Base-by-base conservation (phyloP, 2,888 invertebrate genomes). In the Euphydryas editha region DNA sequence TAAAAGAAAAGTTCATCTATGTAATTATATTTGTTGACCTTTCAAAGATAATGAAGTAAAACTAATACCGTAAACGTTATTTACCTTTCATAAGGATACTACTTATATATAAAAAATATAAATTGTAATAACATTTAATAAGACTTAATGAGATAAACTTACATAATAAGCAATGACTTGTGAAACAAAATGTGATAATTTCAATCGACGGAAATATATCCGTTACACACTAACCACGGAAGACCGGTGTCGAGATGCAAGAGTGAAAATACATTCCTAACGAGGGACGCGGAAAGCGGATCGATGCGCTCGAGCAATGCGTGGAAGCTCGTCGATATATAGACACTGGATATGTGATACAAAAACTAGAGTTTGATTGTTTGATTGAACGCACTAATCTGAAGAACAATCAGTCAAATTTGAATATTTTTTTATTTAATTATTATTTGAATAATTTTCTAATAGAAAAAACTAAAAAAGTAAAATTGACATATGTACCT, bases 191-290 rank as follows among this genome's bases (percentile, higher is more conserved):
- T 54, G 20, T 57, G 24, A 7, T 59, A 63, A 59, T 20, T 17
- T 65, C 55, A 58, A 67, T 64, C 39, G 65, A 59, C 69, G 71
- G 69, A 74, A 70, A 64, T 58, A 24, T 72, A 70, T 73, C 61
- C 62, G 61, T 75, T 73, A 75, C 80, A 81, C 77, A 49, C 30
- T 37, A 74, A 83, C 77, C 80, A 83, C 90, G 89, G 91, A 90
- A 90, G 83, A 88, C 81, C 84, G 86, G 82, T 88, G 75, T 86
- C 81, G 84, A 85, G 86, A 87, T 83, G 81, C 81, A 73, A 64
- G 79, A 87, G 89, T 87, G 90, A 90, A 90, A 90, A 88, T 89
- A 85, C 88, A 82, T 77, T 71, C 74, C 73, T 69, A 65, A 69
- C 15, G 74, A 73, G 75, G 76, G 77, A 78, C 72, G 82, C 83